phyloP scores from a whole-genome alignment of 2,797 vertebrate species.

The Leptodactylus fallax region DNA sequence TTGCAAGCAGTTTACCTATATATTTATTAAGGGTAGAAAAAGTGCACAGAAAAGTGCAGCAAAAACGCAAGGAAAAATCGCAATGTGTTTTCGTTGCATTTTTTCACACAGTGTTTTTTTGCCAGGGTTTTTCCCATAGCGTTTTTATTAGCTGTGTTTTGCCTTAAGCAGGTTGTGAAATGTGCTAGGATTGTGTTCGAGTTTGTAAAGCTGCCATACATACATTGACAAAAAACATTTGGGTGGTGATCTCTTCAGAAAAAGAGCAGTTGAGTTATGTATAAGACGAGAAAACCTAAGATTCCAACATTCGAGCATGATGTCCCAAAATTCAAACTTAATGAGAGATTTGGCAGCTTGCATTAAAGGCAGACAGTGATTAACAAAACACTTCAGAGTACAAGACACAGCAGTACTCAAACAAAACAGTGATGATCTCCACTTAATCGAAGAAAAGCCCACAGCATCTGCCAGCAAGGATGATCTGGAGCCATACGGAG shows the following conservation, averaged over 20 bases:
- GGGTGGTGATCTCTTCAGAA: not conserved
- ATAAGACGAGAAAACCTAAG: conserved; percentile 78
- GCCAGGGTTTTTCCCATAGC: no score
- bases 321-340: conserved; percentile 96
- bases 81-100: no score
- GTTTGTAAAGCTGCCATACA: not conserved
- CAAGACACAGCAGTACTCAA: conserved; percentile 99
- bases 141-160: no score
- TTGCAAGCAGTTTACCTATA: no score
- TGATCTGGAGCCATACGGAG: conserved; percentile 92
- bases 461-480: conserved; percentile 98
- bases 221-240: not conserved
- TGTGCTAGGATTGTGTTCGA: not conserved
- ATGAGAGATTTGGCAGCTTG: conserved; percentile 99
- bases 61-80: no score
- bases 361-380: conserved; percentile 99
- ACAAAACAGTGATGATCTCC: conserved; percentile 99
- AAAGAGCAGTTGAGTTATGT: conserved; percentile 14
- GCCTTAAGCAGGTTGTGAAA: not conserved
- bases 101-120: no score
- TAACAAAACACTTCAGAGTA: conserved; percentile 99
- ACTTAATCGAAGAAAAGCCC: conserved; percentile 99
- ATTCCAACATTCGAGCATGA: conserved; percentile 88
- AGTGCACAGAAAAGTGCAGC: no score
- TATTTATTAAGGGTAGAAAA: no score